phyloP scores from a whole-genome alignment of 2,797 vertebrate genomes.

The Epinephelus coioides region DNA sequence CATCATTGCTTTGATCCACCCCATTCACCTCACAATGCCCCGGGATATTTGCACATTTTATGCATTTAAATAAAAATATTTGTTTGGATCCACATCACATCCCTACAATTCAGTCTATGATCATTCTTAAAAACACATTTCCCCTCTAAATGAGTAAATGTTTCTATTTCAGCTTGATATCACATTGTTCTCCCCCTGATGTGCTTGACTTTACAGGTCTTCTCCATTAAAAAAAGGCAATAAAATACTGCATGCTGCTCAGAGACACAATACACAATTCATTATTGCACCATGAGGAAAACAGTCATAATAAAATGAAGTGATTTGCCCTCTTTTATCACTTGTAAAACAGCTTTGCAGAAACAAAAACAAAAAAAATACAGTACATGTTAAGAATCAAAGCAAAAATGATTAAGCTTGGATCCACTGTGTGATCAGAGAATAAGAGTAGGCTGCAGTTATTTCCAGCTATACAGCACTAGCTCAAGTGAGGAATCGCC shows the following conservation, averaged over 20 bases:
- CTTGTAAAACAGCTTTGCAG: neutral
- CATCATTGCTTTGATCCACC: constrained; percentile 51
- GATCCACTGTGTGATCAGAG: constrained; percentile 29
- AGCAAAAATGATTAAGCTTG: constrained; percentile 37
- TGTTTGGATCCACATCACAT: constrained; percentile 56
- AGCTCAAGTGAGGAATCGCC: constrained; percentile 52
- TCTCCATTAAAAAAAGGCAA: constrained; percentile 35
- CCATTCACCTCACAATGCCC: constrained; percentile 58
- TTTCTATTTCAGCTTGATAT: constrained; percentile 34
- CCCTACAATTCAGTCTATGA: constrained; percentile 42
- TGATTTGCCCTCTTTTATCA: constrained; percentile 37
- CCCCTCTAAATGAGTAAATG: constrained; percentile 37
- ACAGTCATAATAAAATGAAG: constrained; percentile 38
- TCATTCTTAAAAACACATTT: constrained; percentile 37
- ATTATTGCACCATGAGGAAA: constrained; percentile 43
- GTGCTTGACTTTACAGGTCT: constrained; percentile 47
- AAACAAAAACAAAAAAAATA: constrained; percentile 4
- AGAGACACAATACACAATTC: constrained; percentile 42
- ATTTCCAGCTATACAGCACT: constrained; percentile 51
- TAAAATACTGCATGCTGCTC: constrained; percentile 45
- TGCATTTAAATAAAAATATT: constrained; percentile 66
- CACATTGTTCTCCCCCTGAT: constrained; percentile 36
- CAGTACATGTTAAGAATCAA: constrained; percentile 10
- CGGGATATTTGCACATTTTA: constrained; percentile 53
- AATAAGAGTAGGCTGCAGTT: constrained; percentile 37